Evolutionary conservation across 1,140 invertebrate genomes (phyloP).

Genomic region (Gonioctena quinquepunctata): DNA sequence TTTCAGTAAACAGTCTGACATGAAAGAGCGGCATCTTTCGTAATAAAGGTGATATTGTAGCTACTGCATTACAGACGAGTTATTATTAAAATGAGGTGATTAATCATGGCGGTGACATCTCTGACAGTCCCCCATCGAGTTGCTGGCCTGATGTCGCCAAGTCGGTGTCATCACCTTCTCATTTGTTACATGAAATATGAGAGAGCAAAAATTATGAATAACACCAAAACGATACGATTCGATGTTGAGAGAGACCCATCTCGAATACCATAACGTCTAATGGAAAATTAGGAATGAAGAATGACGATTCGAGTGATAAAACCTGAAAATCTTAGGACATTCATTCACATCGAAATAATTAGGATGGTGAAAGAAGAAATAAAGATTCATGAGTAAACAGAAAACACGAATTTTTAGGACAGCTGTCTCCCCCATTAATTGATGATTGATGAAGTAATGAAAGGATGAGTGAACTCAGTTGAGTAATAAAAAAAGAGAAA

Average conservation of each 20-base stretch:
- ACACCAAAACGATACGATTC: neutral
- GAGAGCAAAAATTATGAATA: slow-evolving; percentile 23
- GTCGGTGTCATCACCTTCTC: slow-evolving; percentile 36
- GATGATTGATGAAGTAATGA: too few species aligned
- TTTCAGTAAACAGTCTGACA: slow-evolving; percentile 26
- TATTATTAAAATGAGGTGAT: slow-evolving; percentile 42
- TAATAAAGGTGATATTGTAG: slow-evolving; percentile 41
- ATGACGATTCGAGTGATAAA: too few species aligned
- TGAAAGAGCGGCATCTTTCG: slow-evolving; percentile 26
- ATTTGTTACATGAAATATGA: slow-evolving; percentile 29
- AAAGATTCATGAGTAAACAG: too few species aligned
- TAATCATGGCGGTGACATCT: slow-evolving; percentile 39
- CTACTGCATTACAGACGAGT: slow-evolving; percentile 39
- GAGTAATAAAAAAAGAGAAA: too few species aligned
- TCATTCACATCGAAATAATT: too few species aligned
- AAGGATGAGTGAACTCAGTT: too few species aligned
- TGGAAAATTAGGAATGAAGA: too few species aligned
- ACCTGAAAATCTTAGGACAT: too few species aligned
- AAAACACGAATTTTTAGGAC: too few species aligned
- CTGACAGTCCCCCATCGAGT: slow-evolving; percentile 35
- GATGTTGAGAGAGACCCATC: neutral
- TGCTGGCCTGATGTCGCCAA: slow-evolving; percentile 35
- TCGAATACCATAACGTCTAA: too few species aligned
- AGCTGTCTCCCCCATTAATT: too few species aligned
- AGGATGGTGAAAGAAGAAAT: too few species aligned